phyloP scores from a whole-genome alignment of 2,797 vertebrate genomes.

The Hybognathus amarus region DNA sequence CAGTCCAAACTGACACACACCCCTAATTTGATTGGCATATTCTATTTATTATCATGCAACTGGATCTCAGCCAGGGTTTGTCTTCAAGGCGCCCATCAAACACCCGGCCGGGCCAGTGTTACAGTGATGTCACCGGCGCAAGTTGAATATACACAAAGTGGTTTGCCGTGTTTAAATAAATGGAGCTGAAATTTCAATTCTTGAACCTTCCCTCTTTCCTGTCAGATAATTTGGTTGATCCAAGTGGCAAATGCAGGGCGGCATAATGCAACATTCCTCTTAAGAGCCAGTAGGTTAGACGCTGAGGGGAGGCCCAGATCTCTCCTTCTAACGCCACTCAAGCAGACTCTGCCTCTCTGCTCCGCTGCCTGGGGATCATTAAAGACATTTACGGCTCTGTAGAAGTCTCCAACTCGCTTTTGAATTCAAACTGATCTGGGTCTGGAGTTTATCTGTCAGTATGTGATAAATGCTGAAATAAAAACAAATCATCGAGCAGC shows the following conservation, averaged over 20 bases:
- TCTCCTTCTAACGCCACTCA: constrained; percentile 35
- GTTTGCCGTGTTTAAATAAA: constrained; percentile 63
- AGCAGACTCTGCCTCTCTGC: constrained; percentile 19
- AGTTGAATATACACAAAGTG: constrained; percentile 69
- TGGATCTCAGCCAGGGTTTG: constrained; percentile 64
- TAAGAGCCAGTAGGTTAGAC: constrained; percentile 42
- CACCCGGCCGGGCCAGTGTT: constrained; percentile 32
- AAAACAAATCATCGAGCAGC: constrained; percentile 52
- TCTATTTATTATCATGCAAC: constrained; percentile 77
- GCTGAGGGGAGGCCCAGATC: constrained; percentile 26
- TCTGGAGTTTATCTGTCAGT: constrained; percentile 53
- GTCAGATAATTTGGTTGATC: constrained; percentile 65
- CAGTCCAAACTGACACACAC: constrained; percentile 65
- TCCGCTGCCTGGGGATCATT: constrained; percentile 48
- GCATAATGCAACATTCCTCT: constrained; percentile 51
- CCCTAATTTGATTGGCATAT: constrained; percentile 78
- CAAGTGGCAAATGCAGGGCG: constrained; percentile 50
- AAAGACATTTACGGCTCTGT: constrained; percentile 45
- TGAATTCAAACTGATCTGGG: constrained; percentile 51
- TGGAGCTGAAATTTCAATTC: constrained; percentile 61
- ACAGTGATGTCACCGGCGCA: constrained; percentile 70
- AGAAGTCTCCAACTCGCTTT: constrained; percentile 43
- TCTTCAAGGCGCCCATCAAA: constrained; percentile 71
- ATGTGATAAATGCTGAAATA: constrained; percentile 58
- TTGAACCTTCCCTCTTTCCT: constrained; percentile 59